Percentiles rank a stretch among this genome's conserved stretches.
Conservation (phyloP, 2,113 vertebrate genomes). For the Anolis sagrei region DNA sequence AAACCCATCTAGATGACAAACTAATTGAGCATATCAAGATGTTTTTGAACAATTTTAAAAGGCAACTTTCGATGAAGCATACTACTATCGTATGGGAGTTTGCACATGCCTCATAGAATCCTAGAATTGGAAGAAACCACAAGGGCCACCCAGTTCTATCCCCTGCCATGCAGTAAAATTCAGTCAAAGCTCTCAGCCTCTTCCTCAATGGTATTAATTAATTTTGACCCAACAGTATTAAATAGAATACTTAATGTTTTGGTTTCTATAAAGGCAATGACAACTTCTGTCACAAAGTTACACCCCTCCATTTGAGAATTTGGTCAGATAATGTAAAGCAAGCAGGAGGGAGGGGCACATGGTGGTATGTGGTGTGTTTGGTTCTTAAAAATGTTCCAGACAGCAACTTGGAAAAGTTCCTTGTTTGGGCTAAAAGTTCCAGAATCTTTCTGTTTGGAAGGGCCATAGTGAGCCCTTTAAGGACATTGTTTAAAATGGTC, state of each 20-base stretch:
- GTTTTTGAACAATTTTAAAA: background rate
- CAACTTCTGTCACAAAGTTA: background rate
- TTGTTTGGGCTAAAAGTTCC: background rate
- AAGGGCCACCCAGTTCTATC: no score
- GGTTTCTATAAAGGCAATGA: background rate
- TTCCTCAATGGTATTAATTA: background rate
- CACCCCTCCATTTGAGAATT: no score
- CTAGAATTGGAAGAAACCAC: no score
- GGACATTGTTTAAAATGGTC: no score
- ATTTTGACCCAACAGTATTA: background rate
- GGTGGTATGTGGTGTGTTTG: background rate
- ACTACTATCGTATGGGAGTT: background rate
- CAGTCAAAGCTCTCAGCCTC: no score
- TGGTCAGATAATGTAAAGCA: background rate
- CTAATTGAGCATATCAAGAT: background rate
- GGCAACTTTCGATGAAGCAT: slow-evolving; percentile 10
- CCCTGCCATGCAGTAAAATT: no score
- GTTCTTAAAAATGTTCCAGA: background rate
- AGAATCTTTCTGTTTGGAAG: background rate
- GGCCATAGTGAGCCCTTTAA: no score
- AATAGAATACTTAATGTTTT: background rate
- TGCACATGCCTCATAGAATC: background rate
- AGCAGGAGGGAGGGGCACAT: background rate
- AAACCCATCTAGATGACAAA: background rate
- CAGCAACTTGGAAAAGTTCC: background rate